A percentile compares a stretch with the other conserved stretches of the same genome.
Conservation (phyloP, 1,140 invertebrate genomes). For the Drosophila sucinea region DNA sequence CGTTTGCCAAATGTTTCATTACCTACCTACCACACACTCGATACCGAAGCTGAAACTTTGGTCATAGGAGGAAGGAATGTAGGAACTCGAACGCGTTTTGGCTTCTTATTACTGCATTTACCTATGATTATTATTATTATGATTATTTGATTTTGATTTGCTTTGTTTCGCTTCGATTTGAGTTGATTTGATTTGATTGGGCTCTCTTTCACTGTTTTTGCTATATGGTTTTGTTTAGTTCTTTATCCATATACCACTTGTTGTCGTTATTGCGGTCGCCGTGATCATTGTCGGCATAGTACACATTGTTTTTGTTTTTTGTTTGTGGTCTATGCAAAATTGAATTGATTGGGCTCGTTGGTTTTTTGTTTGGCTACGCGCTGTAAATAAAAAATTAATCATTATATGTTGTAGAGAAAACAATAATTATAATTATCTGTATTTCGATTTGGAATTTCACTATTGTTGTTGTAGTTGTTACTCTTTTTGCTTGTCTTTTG, state of each 20-base stretch:
- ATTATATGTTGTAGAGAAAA: constrained; percentile 43
- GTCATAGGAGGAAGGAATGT: constrained; percentile 36
- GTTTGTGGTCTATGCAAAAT: constrained; percentile 29
- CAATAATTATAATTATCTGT: constrained; percentile 7
- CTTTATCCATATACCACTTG: constrained; percentile 20
- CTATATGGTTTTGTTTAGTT: constrained; percentile 48
- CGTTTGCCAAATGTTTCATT: constrained; percentile 65
- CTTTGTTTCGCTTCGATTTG: constrained; percentile 11
- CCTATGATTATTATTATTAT: constrained; percentile 13
- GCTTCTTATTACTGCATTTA: constrained; percentile 13
- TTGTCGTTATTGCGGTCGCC: constrained; percentile 3
- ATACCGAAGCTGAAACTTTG: constrained; percentile 14
- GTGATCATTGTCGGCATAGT: not conserved
- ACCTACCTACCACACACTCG: constrained; percentile 42
- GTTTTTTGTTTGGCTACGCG: constrained; percentile 43
- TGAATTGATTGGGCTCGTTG: not conserved
- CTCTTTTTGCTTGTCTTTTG: constrained; percentile 1
- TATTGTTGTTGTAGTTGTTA: not conserved
- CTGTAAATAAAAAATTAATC: constrained; percentile 73
- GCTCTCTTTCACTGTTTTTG: constrained; percentile 16
- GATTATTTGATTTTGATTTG: constrained; percentile 23
- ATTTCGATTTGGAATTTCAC: constrained; percentile 3
- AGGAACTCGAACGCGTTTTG: constrained; percentile 11
- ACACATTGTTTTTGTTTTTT: constrained; percentile 33
- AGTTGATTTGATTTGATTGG: constrained; percentile 25